Evolutionary conservation across 1,140 invertebrate genomes (phyloP).

Genomic region (Oscheius sp.): DNA sequence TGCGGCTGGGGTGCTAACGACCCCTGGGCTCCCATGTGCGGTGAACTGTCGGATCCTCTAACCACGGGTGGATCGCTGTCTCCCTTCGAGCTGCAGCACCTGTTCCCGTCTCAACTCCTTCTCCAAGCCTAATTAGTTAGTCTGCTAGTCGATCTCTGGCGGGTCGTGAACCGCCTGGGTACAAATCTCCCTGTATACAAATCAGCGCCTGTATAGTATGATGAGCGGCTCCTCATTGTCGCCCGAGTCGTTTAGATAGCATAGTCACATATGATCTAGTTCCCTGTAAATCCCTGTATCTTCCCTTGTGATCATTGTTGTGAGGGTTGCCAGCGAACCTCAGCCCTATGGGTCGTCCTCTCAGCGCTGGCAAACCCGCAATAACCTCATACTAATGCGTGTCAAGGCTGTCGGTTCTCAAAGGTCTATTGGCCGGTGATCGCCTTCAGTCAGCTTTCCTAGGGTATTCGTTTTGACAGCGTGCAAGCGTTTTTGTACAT

Average conservation of each 20-base stretch:
- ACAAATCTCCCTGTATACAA: constrained; percentile 1
- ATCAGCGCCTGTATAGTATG: background rate
- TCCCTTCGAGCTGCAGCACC: background rate
- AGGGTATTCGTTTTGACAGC: constrained; percentile 6
- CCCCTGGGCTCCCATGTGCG: background rate
- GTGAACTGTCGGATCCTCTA: background rate
- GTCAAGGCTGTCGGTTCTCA: background rate
- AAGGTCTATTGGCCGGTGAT: background rate
- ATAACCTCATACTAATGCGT: background rate
- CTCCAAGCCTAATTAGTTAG: background rate
- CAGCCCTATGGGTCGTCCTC: background rate
- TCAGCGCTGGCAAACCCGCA: background rate
- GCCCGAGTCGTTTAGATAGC: background rate
- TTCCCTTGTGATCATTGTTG: background rate
- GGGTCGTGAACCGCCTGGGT: background rate
- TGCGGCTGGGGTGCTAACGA: background rate
- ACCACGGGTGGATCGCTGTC: background rate
- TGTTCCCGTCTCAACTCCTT: background rate
- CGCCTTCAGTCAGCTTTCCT: background rate
- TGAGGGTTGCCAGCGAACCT: background rate
- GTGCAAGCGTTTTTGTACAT: constrained; percentile 9
- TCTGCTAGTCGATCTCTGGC: constrained; percentile 6
- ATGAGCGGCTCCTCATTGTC: background rate
- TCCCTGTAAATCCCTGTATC: background rate
- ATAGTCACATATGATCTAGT: constrained; percentile 14